Conservation (phyloP, 2,888 invertebrate species). For the Dromius quadrimaculatus region DNA sequence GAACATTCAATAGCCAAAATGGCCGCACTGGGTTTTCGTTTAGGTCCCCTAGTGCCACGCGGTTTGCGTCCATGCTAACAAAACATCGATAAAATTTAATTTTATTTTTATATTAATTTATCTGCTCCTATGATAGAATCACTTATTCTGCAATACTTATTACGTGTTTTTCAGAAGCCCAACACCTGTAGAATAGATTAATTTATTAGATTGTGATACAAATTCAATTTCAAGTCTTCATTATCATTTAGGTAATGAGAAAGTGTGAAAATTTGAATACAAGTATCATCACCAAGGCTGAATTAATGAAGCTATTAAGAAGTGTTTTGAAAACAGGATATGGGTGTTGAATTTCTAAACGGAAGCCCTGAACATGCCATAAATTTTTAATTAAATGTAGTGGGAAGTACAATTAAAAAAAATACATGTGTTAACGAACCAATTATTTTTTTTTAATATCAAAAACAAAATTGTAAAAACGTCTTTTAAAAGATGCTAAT, state of each 20-base stretch:
- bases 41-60: slow-evolving; percentile 59
- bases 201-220: slow-evolving; percentile 18
- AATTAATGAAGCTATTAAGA: slow-evolving; percentile 36
- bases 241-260: slow-evolving; percentile 40
- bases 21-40: slow-evolving; percentile 62
- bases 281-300: slow-evolving; percentile 10
- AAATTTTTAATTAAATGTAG: slow-evolving; percentile 26
- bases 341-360: slow-evolving; percentile 19
- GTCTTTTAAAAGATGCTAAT: neutral
- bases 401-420: slow-evolving; percentile 30
- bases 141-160: no score
- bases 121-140: neutral
- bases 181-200: no score
- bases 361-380: slow-evolving; percentile 14
- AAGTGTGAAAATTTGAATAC: slow-evolving; percentile 45
- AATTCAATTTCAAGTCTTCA: slow-evolving; percentile 23
- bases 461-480: neutral
- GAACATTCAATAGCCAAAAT: slow-evolving; percentile 61
- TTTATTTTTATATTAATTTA: neutral
- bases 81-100: slow-evolving; percentile 8
- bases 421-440: slow-evolving; percentile 23
- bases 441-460: slow-evolving; percentile 10
- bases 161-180: no score
- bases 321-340: slow-evolving; percentile 30
- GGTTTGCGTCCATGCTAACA: slow-evolving; percentile 62